Conservation (phyloP, 1,140 invertebrate species). For the Polypedilum vanderplanki region DNA sequence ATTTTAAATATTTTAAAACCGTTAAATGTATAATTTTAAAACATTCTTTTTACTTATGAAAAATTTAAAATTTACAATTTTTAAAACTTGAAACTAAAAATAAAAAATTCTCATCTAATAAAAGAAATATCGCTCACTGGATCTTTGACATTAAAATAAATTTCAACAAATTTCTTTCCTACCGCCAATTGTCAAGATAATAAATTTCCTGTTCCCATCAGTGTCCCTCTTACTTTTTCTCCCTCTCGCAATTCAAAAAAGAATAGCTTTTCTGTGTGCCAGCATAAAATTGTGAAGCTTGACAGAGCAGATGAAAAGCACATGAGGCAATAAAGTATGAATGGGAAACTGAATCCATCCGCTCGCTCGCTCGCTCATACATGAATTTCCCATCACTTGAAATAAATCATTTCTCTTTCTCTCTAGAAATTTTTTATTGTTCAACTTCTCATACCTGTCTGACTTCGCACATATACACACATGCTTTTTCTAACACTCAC, state of each 20-base stretch:
- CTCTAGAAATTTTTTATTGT: too few species aligned
- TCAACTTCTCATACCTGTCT: neutral
- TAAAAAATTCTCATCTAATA: too few species aligned
- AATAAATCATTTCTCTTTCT: neutral
- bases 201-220: neutral
- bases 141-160: neutral
- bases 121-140: neutral
- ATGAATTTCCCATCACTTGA: neutral
- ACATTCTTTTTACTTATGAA: too few species aligned
- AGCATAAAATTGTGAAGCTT: neutral
- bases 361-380: neutral
- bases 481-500: neutral
- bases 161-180: neutral
- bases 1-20: too few species aligned
- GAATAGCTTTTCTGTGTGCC: neutral
- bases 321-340: too few species aligned
- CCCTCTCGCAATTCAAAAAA: too few species aligned
- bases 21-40: too few species aligned
- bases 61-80: too few species aligned
- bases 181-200: neutral
- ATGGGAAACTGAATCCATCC: too few species aligned
- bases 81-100: too few species aligned
- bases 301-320: neutral
- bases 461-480: neutral
- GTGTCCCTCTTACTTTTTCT: too few species aligned